Base-by-base conservation (phyloP, 1,140 invertebrate species). In the Drosophila ironensis region DNA sequence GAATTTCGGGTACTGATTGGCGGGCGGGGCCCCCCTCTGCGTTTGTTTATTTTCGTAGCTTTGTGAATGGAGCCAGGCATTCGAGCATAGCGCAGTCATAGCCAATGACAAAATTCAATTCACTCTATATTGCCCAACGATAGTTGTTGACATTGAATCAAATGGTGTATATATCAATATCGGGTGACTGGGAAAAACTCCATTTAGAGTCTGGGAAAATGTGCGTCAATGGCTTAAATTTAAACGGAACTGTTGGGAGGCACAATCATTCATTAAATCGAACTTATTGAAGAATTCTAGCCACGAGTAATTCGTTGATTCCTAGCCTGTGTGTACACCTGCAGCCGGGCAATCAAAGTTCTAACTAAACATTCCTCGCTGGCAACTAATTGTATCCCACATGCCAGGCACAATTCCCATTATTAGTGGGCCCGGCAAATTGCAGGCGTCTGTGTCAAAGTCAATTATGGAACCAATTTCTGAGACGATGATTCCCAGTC, bases 381-480 rank as follows among this genome's bases (percentile, higher is more conserved):
- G 14, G 25, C 11, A 57, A 30, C 52, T 61, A 59, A 61, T 61
- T 61, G 38, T 60, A 35, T 20, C 22, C 40, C 28, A n/a, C 17
- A 41, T 59, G 19, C 20, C 33, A 60, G 33, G 9, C 4, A 14
- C 33, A 40, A 48, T 45, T 69, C 35, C 33, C 46, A 12, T 27
- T 50, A 59, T 56, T 48, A 8, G 25, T 59, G 4, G 2, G 3
- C 19, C 30, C 22, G 27, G 46, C 56, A 64, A 45, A 35, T 38
- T 69, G 48, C 53, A 44, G 73, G 44, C 50, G 50, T 75, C 71
- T 71, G 71, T 76, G 76, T 80, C 72, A 81, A 82, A 76, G 67
- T 72, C 72, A 82, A 81, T 81, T 76, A 82, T 41, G 59, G 42
- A 51, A 28, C 20, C 61, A 71, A 77, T 77, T 72, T 40, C 54